These are phyloP conservation scores for Prunella fulvescens DNA, from an alignment of 2,113 vertebrate genomes.

Conservation along the genomic window DNA sequence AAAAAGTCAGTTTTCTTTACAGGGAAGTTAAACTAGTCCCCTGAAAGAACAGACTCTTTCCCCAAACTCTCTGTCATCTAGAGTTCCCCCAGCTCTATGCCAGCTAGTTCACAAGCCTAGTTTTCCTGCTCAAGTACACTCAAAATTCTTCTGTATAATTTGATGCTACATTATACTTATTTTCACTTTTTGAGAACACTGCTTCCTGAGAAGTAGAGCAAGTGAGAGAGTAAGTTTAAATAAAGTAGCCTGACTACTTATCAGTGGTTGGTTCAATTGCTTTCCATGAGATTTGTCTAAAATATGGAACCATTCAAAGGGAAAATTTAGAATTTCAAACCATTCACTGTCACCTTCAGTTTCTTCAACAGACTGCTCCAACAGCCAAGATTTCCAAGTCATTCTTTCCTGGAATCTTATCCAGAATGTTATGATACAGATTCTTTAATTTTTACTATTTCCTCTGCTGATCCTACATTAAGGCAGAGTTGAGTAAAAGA, in stretches of 20 bases:
- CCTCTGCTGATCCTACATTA: background rate
- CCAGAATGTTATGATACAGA: background rate
- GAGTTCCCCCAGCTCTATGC: background rate
- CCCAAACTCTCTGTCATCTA: background rate
- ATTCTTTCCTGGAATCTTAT: background rate
- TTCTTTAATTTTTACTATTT: background rate
- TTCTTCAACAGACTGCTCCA: background rate
- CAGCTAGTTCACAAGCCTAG: background rate
- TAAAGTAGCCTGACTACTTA: background rate
- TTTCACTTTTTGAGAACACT: background rate
- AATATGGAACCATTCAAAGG: background rate
- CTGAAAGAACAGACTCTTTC: background rate
- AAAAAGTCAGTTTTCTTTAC: background rate
- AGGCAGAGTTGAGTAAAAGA: background rate
- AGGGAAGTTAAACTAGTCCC: background rate
- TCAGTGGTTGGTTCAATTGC: background rate
- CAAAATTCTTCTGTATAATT: background rate
- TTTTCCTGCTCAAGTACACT: background rate
- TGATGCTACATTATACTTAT: background rate
- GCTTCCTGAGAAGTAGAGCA: background rate
- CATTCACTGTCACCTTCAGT: background rate
- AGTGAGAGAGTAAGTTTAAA: background rate
- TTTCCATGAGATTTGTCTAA: background rate
- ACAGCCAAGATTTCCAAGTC: background rate
- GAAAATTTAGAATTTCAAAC: background rate